Conservation (phyloP, 2,888 invertebrate genomes). For the Coenonympha glycerion region DNA sequence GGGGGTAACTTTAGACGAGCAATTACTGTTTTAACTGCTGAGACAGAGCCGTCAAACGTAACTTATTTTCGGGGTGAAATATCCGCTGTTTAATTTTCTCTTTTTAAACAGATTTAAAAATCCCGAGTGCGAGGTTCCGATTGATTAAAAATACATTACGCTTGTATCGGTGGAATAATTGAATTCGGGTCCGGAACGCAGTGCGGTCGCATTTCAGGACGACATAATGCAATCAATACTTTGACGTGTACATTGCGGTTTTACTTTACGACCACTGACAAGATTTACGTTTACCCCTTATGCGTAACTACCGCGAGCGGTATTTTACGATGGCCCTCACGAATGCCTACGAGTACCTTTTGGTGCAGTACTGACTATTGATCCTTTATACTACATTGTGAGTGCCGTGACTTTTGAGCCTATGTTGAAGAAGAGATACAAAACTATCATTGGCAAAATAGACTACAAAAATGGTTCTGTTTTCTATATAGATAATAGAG, state of each 20-base stretch:
- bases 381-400: conserved; percentile 14
- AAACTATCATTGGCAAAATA: no score
- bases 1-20: conserved; percentile 71
- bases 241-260: conserved; percentile 53
- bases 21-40: conserved; percentile 72
- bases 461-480: no score
- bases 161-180: conserved; percentile 45
- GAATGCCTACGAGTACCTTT: conserved; percentile 39
- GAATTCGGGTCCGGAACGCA: conserved; percentile 40
- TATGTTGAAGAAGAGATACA: no score
- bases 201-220: conserved; percentile 44
- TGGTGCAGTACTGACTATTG: conserved; percentile 37
- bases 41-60: conserved; percentile 67
- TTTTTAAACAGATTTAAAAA: conserved; percentile 24
- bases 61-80: conserved; percentile 59
- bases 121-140: conserved; percentile 21
- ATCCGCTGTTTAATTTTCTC: conserved; percentile 38
- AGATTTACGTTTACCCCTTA: conserved; percentile 53
- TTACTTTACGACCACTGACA: conserved; percentile 48
- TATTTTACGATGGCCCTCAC: conserved; percentile 59
- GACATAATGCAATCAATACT: conserved; percentile 57
- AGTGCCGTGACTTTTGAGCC: no score
- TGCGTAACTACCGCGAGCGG: conserved; percentile 42
- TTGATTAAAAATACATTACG: conserved; percentile 39
- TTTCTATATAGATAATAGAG: no score